Base-by-base conservation (phyloP, 2,888 invertebrate species). In the Cheilosia vulpina region DNA sequence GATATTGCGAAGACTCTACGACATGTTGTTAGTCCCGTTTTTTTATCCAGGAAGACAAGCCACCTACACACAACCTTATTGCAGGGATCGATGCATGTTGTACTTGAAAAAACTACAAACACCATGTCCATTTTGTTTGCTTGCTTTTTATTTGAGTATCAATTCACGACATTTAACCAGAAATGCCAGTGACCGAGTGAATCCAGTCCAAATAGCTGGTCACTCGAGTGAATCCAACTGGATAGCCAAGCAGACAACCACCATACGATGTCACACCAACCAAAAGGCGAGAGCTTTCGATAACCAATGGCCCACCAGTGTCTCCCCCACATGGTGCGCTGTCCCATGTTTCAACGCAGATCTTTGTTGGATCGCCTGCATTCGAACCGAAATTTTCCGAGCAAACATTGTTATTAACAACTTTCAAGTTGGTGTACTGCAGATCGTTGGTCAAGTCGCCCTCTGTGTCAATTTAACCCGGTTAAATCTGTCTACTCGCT, bases 251-350 rank as follows among this genome's bases (percentile, higher is more conserved):
- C 89, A 0, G 90, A 9, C 34, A 34, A 11, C 34, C 90, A 0
- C 91, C 92, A 73, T 92, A 92, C 52, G 91, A 91, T 0, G 91
- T 91, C 2, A 92, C 88, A 60, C 91, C 92, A 68, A 92, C 89
- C 24, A 92, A 89, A n/a, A n/a, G 69, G 24, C 88, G 87, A 2
- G 90, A 89, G 43, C 88, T 89, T 55, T 90, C 89, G 1, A 91
- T 78, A 0, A 92, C 91, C 15, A 92, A 79, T 0, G 92, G 92
- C 4, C 92, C 92, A 27, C 92, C 92, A 34, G 63, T 31, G n/a
- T 63, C 63, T 7, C 63, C 63, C 6, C 43, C 43, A n/a, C 43
- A 43, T n/a, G n/a, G 15, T 15, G 43, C 15, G 6, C n/a, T 43
- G 1, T n/a, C 43, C 15, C n/a, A 4, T 0, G 43, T 43, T 6